These are phyloP conservation scores for Lethocerus indicus DNA, from an alignment of 1,140 invertebrate genomes.

Conservation along the genomic window DNA sequence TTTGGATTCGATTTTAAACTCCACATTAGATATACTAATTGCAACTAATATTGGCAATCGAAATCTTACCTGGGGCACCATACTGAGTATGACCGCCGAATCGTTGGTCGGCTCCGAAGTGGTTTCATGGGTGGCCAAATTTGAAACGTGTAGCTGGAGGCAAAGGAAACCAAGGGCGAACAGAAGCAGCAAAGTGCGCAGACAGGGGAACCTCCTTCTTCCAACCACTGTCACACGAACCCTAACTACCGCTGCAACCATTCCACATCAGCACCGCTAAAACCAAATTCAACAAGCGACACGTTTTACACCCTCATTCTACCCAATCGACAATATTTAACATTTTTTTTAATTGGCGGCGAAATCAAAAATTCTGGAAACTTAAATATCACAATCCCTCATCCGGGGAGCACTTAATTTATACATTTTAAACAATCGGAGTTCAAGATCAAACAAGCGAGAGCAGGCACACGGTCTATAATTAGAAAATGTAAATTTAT, in stretches of 20 bases:
- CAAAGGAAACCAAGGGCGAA: conserved; percentile 48
- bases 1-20: not conserved
- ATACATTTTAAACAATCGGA: too few relatives aligned
- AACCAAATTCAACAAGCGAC: too few relatives aligned
- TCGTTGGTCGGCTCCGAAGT: conserved; percentile 25
- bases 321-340: too few relatives aligned
- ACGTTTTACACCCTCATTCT: too few relatives aligned
- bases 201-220: conserved; percentile 18
- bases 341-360: too few relatives aligned
- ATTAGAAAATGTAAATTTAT: too few relatives aligned
- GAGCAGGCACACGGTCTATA: too few relatives aligned
- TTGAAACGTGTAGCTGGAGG: conserved; percentile 48
- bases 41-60: not conserved
- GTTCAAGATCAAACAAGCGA: too few relatives aligned
- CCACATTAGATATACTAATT: not conserved
- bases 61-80: conserved; percentile 30
- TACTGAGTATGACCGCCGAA: conserved; percentile 36
- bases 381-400: too few relatives aligned
- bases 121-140: conserved; percentile 28
- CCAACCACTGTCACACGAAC: conserved; percentile 16
- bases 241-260: conserved; percentile 13
- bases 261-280: too few relatives aligned
- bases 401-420: too few relatives aligned
- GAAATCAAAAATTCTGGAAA: too few relatives aligned
- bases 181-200: conserved; percentile 40